A percentile compares a stretch with the other conserved stretches of the same genome.
Conservation (phyloP, 2,888 invertebrate species). For the Chelonus formosanus region DNA sequence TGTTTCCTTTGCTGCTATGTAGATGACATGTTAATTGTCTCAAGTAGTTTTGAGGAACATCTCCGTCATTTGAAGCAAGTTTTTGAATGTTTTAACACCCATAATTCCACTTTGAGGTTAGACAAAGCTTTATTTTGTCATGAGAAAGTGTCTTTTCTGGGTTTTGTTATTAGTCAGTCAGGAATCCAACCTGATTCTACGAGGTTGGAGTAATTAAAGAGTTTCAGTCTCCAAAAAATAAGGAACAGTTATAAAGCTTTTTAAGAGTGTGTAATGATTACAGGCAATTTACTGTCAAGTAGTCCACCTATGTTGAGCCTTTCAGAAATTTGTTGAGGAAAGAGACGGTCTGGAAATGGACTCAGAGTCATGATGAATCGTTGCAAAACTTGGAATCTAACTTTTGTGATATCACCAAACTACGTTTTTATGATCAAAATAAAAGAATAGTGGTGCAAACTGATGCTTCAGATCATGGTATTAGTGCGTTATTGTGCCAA, state of each 20-base stretch:
- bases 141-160: too few species aligned
- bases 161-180: too few species aligned
- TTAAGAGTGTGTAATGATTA: conserved; percentile 34
- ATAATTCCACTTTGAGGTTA: too few species aligned
- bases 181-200: conserved; percentile 17
- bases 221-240: conserved; percentile 43
- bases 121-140: too few species aligned
- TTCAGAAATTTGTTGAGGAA: conserved; percentile 32
- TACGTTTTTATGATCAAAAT: conserved; percentile 35
- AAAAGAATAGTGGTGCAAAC: conserved; percentile 32
- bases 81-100: too few species aligned
- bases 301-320: conserved; percentile 23
- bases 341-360: conserved; percentile 31
- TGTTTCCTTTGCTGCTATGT: too few species aligned
- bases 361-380: conserved; percentile 24
- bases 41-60: too few species aligned
- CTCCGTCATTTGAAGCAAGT: too few species aligned
- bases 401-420: conserved; percentile 22
- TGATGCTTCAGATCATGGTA: too few species aligned
- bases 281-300: conserved; percentile 27
- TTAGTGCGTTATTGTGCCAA: too few species aligned
- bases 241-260: conserved; percentile 42
- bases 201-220: conserved; percentile 40
- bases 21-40: too few species aligned
- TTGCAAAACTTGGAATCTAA: conserved; percentile 28